Percentiles rank a stretch among this genome's conserved stretches.
phyloP scores from a whole-genome alignment of 2,113 vertebrate genomes.

The Hydrolagus affinis region DNA sequence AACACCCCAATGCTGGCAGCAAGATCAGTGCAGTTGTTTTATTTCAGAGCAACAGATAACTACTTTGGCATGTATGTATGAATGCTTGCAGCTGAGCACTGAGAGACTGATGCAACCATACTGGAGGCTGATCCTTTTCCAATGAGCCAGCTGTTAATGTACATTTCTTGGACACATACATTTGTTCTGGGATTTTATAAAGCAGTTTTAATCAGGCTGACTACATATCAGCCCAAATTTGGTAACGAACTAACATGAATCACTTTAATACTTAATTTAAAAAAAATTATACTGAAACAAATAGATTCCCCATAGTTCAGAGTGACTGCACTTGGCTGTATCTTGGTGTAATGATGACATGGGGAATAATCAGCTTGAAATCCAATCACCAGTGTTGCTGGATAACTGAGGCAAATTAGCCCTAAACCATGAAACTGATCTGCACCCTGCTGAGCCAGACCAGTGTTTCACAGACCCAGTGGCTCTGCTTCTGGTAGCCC shows the following conservation, averaged over 20 bases:
- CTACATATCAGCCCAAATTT: slow-evolving; percentile 9
- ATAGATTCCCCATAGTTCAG: slow-evolving; percentile 5
- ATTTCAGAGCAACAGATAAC: neutral
- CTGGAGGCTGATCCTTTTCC: slow-evolving; percentile 10
- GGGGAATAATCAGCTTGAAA: slow-evolving; percentile 29
- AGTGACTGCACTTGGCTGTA: slow-evolving; percentile 20
- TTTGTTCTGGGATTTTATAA: slow-evolving; percentile 2
- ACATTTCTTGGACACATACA: neutral
- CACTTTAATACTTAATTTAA: neutral
- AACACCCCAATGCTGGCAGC: neutral
- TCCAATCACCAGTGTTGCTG: slow-evolving; percentile 30
- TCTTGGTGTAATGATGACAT: slow-evolving; percentile 29
- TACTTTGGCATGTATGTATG: slow-evolving; percentile 9
- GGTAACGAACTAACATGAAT: slow-evolving; percentile 13
- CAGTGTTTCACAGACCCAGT: slow-evolving; percentile 4
- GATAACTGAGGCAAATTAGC: slow-evolving; percentile 28
- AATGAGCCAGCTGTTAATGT: slow-evolving; percentile 12
- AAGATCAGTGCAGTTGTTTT: neutral
- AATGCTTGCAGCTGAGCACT: slow-evolving; percentile 21
- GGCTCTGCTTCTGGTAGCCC: neutral
- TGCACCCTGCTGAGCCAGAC: neutral
- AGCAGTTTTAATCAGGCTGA: neutral
- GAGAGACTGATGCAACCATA: slow-evolving; percentile 22
- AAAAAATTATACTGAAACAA: slow-evolving; percentile 23
- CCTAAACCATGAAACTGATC: slow-evolving; percentile 21